A percentile compares a stretch with the other conserved stretches of the same genome.
Conservation (phyloP, 1,140 invertebrate species). For the Anagrus nilaparvatae region DNA sequence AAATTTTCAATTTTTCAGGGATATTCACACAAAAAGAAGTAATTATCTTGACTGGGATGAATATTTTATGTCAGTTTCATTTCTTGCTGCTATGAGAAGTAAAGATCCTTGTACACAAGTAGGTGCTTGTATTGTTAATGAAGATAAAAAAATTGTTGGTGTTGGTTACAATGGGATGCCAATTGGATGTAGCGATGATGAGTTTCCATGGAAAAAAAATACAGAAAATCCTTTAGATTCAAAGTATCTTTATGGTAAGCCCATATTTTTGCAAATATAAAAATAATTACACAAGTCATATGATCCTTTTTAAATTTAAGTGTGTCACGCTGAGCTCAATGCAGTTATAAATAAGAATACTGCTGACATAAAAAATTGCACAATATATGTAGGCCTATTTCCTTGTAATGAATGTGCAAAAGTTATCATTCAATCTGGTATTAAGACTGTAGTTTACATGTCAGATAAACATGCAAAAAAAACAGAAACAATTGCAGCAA, state of each 20-base stretch:
- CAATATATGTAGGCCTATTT: slow-evolving; percentile 79
- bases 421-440: slow-evolving; percentile 92
- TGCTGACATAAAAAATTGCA: slow-evolving; percentile 63
- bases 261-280: not conserved
- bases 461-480: slow-evolving; percentile 70
- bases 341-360: slow-evolving; percentile 89
- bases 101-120: slow-evolving; percentile 92
- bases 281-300: not conserved
- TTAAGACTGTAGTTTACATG: slow-evolving; percentile 68
- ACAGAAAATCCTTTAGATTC: slow-evolving; percentile 48
- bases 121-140: slow-evolving; percentile 84
- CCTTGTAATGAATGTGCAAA: slow-evolving; percentile 97
- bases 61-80: slow-evolving; percentile 85
- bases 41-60: slow-evolving; percentile 61
- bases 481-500: slow-evolving; percentile 58
- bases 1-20: slow-evolving; percentile 32
- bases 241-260: slow-evolving; percentile 76
- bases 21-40: slow-evolving; percentile 36
- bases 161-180: slow-evolving; percentile 97
- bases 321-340: slow-evolving; percentile 96
- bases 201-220: slow-evolving; percentile 76
- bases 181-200: slow-evolving; percentile 74
- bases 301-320: slow-evolving; percentile 43
- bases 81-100: slow-evolving; percentile 77
- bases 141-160: slow-evolving; percentile 82